These are phyloP conservation scores for Pristionchus arcanus DNA, from an alignment of 2,888 invertebrate genomes.

Conservation along the genomic window DNA sequence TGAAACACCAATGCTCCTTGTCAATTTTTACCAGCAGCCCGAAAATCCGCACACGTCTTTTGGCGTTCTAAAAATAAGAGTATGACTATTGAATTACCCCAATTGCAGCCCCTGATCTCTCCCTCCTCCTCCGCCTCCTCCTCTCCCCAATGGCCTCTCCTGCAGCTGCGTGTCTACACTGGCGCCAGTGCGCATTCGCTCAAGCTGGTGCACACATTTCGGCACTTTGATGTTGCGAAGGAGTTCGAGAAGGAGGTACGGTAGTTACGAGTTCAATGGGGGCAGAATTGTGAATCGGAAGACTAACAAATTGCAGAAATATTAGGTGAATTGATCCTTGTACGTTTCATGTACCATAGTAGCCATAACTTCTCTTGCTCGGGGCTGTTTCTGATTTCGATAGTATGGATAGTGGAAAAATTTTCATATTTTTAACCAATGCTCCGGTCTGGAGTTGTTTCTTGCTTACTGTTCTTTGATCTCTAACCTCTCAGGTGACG, in stretches of 20 bases:
- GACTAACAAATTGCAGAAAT: too few species aligned
- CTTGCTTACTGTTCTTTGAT: not conserved
- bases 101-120: slow-evolving; percentile 43
- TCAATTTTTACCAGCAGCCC: too few species aligned
- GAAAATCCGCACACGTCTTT: too few species aligned
- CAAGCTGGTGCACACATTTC: slow-evolving; percentile 54
- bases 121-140: not conserved
- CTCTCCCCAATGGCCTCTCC: slow-evolving; percentile 58
- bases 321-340: too few species aligned
- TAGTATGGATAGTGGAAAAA: too few species aligned
- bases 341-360: too few species aligned
- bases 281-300: not conserved
- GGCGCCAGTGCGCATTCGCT: not conserved
- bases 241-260: slow-evolving; percentile 56
- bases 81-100: not conserved
- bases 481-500: not conserved
- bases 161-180: slow-evolving; percentile 70
- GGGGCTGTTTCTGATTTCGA: too few species aligned
- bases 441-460: not conserved
- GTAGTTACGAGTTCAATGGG: not conserved
- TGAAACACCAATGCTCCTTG: too few species aligned
- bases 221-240: slow-evolving; percentile 57
- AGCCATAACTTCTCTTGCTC: too few species aligned
- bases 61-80: too few species aligned
- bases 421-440: not conserved